These are phyloP conservation scores for Scaptomyza reducta DNA, from an alignment of 2,888 invertebrate species.

Conservation along the genomic window DNA sequence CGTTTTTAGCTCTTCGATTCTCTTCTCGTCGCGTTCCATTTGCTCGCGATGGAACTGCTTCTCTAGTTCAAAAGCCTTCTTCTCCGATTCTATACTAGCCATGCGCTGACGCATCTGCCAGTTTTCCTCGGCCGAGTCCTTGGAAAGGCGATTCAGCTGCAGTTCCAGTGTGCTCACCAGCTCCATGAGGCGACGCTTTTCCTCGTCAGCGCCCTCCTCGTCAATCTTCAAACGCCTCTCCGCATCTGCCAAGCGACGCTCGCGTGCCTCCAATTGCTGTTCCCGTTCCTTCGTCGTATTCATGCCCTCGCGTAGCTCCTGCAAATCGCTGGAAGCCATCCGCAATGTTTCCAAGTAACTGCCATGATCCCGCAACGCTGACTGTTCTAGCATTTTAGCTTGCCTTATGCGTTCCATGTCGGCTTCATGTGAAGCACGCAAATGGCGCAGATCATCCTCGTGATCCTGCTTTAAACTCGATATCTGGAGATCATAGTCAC, in stretches of 20 bases:
- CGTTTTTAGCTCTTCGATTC: slow-evolving; percentile 81
- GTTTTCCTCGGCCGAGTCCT: slow-evolving; percentile 83
- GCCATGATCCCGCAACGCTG: slow-evolving; percentile 82
- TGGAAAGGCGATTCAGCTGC: slow-evolving; percentile 80
- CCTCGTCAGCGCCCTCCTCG: slow-evolving; percentile 78
- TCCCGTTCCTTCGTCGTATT: slow-evolving; percentile 78
- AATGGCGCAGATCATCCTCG: slow-evolving; percentile 77
- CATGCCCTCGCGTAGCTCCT: slow-evolving; percentile 80
- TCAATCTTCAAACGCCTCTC: slow-evolving; percentile 79
- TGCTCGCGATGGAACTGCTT: slow-evolving; percentile 82
- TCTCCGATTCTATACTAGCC: slow-evolving; percentile 82
- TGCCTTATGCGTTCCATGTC: slow-evolving; percentile 83
- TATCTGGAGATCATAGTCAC: slow-evolving; percentile 70
- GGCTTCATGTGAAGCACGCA: slow-evolving; percentile 79
- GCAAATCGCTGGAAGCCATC: slow-evolving; percentile 81
- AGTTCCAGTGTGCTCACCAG: slow-evolving; percentile 82
- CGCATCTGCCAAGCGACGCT: slow-evolving; percentile 78
- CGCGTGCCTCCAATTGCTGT: slow-evolving; percentile 74
- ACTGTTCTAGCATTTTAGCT: slow-evolving; percentile 82
- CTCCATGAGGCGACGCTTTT: slow-evolving; percentile 82
- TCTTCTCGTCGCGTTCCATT: slow-evolving; percentile 81
- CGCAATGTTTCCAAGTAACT: slow-evolving; percentile 82
- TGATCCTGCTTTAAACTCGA: slow-evolving; percentile 73
- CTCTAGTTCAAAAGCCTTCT: slow-evolving; percentile 81
- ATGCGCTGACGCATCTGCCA: slow-evolving; percentile 83